Evolutionary conservation across 2,888 invertebrate genomes (phyloP).

Genomic region (Venusia cambrica): DNA sequence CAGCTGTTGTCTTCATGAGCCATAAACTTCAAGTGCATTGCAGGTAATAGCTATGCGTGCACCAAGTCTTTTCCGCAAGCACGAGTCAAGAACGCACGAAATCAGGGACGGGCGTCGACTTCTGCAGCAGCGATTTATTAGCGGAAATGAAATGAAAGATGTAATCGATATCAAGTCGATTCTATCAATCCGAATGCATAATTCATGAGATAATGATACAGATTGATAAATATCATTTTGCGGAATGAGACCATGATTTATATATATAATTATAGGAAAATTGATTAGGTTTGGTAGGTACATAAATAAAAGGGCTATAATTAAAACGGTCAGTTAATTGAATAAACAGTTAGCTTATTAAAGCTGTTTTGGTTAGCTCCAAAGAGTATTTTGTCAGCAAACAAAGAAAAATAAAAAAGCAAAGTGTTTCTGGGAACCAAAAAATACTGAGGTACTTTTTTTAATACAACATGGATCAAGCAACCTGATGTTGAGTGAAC

Average conservation of each 20-base stretch:
- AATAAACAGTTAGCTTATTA: conserved; percentile 14
- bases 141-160: conserved; percentile 2
- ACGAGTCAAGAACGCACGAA: conserved; percentile 18
- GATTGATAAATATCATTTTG: not conserved
- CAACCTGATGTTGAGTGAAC: too few relatives aligned
- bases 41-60: conserved; percentile 4
- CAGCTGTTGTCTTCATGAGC: conserved; percentile 1
- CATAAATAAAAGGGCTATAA: too few relatives aligned
- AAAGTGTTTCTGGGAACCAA: too few relatives aligned
- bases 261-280: too few relatives aligned
- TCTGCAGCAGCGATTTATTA: conserved; percentile 4
- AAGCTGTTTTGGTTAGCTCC: too few relatives aligned
- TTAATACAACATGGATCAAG: too few relatives aligned
- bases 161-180: conserved; percentile 8
- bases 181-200: conserved; percentile 9
- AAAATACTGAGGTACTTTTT: too few relatives aligned
- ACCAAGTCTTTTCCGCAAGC: conserved; percentile 16
- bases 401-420: too few relatives aligned
- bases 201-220: conserved; percentile 1
- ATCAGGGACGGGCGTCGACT: conserved; percentile 34
- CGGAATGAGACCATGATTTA: too few relatives aligned
- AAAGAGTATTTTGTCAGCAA: too few relatives aligned
- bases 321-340: too few relatives aligned
- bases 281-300: too few relatives aligned
- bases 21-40: conserved; percentile 2